phyloP scores from a whole-genome alignment of 2,113 vertebrate species.

The Pandion haliaetus region DNA sequence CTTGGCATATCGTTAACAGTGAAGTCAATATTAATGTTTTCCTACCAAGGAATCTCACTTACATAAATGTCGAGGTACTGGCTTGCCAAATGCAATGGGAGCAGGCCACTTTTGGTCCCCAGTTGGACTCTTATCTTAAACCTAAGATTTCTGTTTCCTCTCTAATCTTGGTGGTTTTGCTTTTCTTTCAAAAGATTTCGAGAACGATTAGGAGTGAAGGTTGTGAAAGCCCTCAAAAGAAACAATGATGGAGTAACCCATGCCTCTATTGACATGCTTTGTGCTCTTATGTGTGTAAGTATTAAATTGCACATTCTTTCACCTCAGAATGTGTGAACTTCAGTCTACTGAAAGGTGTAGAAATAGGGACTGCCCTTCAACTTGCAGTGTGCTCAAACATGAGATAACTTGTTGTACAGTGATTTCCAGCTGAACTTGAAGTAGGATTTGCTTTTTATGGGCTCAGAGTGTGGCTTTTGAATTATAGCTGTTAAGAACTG shows the following conservation, averaged over 20 bases:
- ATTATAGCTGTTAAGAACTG: neutral
- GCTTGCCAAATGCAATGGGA: neutral
- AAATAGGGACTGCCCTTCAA: neutral
- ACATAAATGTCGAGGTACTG: neutral
- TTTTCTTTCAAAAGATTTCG: constrained; percentile 83
- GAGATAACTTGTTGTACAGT: neutral
- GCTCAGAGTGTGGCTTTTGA: neutral
- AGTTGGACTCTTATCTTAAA: neutral
- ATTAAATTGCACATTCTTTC: neutral
- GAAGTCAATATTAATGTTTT: neutral
- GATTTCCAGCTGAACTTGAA: neutral
- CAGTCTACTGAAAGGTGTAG: neutral
- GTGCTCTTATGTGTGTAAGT: constrained; percentile 99
- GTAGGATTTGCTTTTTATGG: neutral
- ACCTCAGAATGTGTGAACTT: neutral
- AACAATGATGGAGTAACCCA: constrained; percentile 95
- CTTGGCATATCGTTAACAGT: neutral
- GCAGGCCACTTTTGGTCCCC: neutral
- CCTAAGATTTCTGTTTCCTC: neutral
- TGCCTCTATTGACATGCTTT: constrained; percentile 97
- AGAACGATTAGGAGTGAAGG: constrained; percentile 94
- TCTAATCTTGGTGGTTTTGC: neutral
- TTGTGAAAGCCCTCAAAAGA: constrained; percentile 96
- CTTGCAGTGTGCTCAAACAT: neutral
- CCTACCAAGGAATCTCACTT: neutral